A percentile compares a stretch with the other conserved stretches of the same genome.
phyloP scores from a whole-genome alignment of 2,113 vertebrate species.

The Nesogale talazaci region DNA sequence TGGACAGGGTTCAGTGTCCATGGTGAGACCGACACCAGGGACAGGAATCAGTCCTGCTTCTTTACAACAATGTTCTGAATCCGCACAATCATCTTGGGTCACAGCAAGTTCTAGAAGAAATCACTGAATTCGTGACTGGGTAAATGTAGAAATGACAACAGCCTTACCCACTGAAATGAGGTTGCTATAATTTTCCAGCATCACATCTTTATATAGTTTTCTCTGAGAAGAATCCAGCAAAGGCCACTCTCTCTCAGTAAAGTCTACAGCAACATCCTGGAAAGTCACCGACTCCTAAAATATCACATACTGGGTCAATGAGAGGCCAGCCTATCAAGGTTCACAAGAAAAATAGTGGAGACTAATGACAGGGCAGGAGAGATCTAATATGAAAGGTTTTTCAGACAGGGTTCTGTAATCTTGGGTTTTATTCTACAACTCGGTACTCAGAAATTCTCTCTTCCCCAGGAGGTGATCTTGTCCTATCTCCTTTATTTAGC shows the following conservation, averaged over 20 bases:
- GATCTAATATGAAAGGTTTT: background rate
- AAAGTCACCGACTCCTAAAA: conserved; percentile 77
- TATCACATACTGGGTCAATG: background rate
- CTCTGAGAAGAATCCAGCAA: conserved; percentile 76
- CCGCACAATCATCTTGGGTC: background rate
- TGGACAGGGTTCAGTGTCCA: background rate
- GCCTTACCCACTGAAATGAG: conserved; percentile 71
- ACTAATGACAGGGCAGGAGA: background rate
- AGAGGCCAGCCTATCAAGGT: background rate
- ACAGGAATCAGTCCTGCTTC: no score
- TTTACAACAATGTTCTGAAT: background rate
- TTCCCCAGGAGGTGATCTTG: background rate
- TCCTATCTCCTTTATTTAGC: background rate
- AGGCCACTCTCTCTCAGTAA: conserved; percentile 80
- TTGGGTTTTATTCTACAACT: background rate
- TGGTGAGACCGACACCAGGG: fast-evolving
- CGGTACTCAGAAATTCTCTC: background rate
- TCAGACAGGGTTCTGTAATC: background rate
- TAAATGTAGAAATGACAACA: background rate
- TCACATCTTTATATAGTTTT: conserved; percentile 78
- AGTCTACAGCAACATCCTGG: conserved; percentile 79
- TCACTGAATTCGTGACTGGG: no score
- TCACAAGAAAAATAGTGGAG: background rate
- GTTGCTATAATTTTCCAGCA: conserved; percentile 80
- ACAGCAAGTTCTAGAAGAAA: background rate